phyloP scores from a whole-genome alignment of 2,113 vertebrate genomes.

The Otus sunia region DNA sequence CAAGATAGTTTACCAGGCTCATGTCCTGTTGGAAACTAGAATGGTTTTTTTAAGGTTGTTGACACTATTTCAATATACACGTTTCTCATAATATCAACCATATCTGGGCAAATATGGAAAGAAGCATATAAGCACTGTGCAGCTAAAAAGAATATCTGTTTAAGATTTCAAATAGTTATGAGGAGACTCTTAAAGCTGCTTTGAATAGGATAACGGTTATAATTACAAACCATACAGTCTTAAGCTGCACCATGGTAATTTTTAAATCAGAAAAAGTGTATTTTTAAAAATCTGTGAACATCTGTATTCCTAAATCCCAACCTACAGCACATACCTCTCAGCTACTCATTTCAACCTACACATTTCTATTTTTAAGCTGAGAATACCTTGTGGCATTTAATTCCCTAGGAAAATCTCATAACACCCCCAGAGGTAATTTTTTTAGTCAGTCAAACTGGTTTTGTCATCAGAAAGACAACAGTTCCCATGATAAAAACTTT shows the following conservation, averaged over 20 bases:
- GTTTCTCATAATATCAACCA: background rate
- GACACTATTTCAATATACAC: background rate
- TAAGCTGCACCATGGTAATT: background rate
- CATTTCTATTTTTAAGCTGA: slow-evolving; percentile 57
- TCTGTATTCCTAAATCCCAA: slow-evolving; percentile 52
- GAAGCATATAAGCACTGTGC: background rate
- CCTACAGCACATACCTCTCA: slow-evolving; percentile 43
- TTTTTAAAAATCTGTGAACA: slow-evolving; percentile 31
- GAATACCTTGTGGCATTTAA: slow-evolving; percentile 64
- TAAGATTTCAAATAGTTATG: background rate
- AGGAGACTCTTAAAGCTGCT: background rate
- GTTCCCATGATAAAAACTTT: slow-evolving; percentile 33
- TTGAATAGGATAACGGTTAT: background rate
- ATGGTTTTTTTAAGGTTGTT: background rate
- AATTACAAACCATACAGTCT: background rate
- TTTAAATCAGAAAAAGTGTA: slow-evolving; percentile 40
- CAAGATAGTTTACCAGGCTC: background rate
- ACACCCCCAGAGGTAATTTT: slow-evolving; percentile 51
- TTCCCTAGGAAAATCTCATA: slow-evolving; percentile 42
- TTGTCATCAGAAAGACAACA: slow-evolving; percentile 44
- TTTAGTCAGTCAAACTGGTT: slow-evolving; percentile 41
- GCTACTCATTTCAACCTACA: slow-evolving; percentile 60
- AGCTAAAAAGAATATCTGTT: background rate
- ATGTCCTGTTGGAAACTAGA: background rate
- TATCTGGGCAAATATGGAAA: background rate